Percentiles rank a stretch among this genome's conserved stretches.
Conservation (phyloP, 2,797 vertebrate genomes). For the Hydrolagus colliei region DNA sequence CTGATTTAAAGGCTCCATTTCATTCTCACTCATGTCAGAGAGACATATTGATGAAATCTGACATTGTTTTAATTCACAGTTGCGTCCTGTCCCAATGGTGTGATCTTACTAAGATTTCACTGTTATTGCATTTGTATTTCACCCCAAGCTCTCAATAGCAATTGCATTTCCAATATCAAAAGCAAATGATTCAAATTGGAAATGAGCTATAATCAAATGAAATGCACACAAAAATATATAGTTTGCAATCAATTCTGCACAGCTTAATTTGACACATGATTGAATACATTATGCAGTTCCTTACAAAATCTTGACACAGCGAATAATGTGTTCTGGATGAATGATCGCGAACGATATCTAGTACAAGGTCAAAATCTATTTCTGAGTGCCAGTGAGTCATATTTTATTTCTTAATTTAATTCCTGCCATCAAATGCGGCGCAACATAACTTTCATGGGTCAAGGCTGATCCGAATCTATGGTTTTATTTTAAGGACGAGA, state of each 20-base stretch:
- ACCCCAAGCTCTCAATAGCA: background rate
- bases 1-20: background rate
- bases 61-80: background rate
- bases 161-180: background rate
- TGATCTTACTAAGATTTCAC: background rate
- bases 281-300: constrained; percentile 7
- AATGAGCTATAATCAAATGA: background rate
- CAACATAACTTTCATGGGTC: background rate
- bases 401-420: constrained; percentile 17
- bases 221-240: background rate
- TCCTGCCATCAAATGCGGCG: too few relatives aligned
- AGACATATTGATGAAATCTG: background rate
- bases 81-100: background rate
- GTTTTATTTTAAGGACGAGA: background rate
- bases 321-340: background rate
- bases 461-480: background rate
- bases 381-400: background rate
- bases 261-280: too few relatives aligned
- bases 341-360: background rate
- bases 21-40: background rate
- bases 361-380: background rate
- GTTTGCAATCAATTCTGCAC: background rate
- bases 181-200: background rate
- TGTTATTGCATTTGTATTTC: constrained; percentile 9
- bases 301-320: background rate